Evolutionary conservation across 2,888 invertebrate genomes (phyloP).

Genomic region (Pyrrhia umbra): DNA sequence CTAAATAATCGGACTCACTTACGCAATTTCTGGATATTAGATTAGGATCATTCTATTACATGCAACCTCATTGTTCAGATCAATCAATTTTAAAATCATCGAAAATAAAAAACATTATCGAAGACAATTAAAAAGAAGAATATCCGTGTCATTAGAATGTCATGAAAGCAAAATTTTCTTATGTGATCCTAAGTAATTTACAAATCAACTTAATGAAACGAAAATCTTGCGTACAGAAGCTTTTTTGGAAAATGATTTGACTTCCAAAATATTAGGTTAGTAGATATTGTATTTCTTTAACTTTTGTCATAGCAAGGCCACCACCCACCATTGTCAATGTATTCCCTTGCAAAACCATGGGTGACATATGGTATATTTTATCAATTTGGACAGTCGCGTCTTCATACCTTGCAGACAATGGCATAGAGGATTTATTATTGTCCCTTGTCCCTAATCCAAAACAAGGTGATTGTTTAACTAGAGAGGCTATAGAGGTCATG

Average conservation of each 20-base stretch:
- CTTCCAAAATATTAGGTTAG: constrained; percentile 31
- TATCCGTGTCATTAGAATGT: constrained; percentile 44
- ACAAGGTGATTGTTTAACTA: background rate
- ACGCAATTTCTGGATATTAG: too few relatives aligned
- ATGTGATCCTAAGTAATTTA: constrained; percentile 48
- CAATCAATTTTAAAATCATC: background rate
- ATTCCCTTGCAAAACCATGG: too few relatives aligned
- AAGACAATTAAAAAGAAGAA: constrained; percentile 33
- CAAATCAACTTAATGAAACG: constrained; percentile 19
- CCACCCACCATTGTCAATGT: too few relatives aligned
- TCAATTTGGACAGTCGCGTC: background rate
- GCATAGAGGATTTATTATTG: background rate
- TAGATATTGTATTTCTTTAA: constrained; percentile 6
- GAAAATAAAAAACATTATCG: background rate
- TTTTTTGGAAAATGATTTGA: constrained; percentile 49
- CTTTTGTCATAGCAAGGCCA: too few relatives aligned
- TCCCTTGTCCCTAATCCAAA: background rate
- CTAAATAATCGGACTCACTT: too few relatives aligned
- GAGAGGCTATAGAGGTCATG: too few relatives aligned
- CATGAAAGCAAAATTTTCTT: constrained; percentile 63
- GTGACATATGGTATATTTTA: background rate
- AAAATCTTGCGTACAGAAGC: constrained; percentile 47
- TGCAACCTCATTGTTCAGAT: constrained; percentile 17
- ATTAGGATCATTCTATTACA: too few relatives aligned
- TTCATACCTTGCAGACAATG: background rate